These are phyloP conservation scores for Chaunax sp. DNA, from an alignment of 2,797 vertebrate genomes.

Conservation along the genomic window DNA sequence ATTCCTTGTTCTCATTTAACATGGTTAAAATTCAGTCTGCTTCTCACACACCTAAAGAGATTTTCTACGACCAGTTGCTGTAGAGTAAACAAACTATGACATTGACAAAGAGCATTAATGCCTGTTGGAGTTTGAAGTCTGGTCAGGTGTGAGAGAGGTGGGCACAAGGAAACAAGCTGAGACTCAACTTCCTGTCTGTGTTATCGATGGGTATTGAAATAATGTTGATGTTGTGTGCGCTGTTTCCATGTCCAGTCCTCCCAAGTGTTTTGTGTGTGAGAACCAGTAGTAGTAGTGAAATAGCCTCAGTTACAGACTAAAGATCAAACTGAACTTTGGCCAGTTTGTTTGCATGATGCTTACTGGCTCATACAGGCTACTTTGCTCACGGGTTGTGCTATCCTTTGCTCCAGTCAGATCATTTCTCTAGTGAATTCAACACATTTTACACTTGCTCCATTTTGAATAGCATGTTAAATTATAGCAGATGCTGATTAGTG, in stretches of 20 bases:
- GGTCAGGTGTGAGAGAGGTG: constrained; percentile 29
- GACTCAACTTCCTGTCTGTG: constrained; percentile 49
- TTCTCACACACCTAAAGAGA: constrained; percentile 27
- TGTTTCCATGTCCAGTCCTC: constrained; percentile 27
- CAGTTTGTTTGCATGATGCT: background rate
- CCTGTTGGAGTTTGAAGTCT: constrained; percentile 12
- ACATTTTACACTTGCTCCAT: background rate
- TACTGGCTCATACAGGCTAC: background rate
- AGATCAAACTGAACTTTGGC: background rate
- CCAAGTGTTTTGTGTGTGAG: constrained; percentile 50
- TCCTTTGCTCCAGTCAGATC: background rate
- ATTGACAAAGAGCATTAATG: background rate
- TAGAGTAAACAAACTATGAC: background rate
- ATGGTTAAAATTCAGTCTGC: constrained; percentile 18
- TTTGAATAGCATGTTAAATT: constrained; percentile 18
- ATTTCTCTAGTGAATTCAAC: background rate
- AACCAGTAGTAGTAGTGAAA: constrained; percentile 28
- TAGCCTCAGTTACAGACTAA: constrained; percentile 7
- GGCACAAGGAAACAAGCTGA: constrained; percentile 57
- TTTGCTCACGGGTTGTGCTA: rapidly evolving
- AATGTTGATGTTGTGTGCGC: constrained; percentile 58
- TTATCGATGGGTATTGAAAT: constrained; percentile 32
- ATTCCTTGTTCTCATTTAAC: constrained; percentile 49
- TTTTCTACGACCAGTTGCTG: background rate
- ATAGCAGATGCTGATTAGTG: background rate